Percentiles rank a stretch among this genome's conserved stretches.
phyloP scores from a whole-genome alignment of 2,888 invertebrate species.

The Thereva unica region DNA sequence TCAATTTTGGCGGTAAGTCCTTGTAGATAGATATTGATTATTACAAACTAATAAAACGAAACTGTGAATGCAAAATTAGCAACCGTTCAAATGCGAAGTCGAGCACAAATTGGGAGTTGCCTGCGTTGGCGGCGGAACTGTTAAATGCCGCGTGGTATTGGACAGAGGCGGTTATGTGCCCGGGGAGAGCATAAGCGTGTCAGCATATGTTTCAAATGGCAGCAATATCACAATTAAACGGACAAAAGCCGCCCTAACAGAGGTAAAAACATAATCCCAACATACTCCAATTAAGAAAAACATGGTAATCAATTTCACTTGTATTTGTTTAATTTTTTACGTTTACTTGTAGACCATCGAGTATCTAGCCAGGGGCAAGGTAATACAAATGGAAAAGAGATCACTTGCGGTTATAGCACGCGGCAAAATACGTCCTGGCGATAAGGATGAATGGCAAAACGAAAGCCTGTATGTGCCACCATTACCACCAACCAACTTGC shows the following conservation, averaged over 20 bases:
- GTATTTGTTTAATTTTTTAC: neutral
- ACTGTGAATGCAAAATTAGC: constrained; percentile 58
- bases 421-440: constrained; percentile 81
- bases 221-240: constrained; percentile 83
- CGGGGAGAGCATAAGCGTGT: constrained; percentile 87
- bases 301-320: neutral
- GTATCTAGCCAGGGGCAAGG: constrained; percentile 83
- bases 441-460: constrained; percentile 82
- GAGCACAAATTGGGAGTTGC: constrained; percentile 88
- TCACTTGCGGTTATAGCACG: constrained; percentile 78
- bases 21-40: neutral
- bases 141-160: constrained; percentile 81
- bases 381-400: constrained; percentile 83
- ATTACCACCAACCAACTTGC: constrained; percentile 88
- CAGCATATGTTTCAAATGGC: constrained; percentile 82
- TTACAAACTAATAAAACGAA: neutral
- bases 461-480: constrained; percentile 92
- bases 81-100: constrained; percentile 88
- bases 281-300: neutral
- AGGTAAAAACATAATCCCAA: constrained; percentile 53
- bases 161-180: constrained; percentile 94
- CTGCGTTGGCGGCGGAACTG: constrained; percentile 85
- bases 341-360: constrained; percentile 74
- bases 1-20: constrained; percentile 80
- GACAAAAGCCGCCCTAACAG: constrained; percentile 83